A percentile compares a stretch with the other conserved stretches of the same genome.
Conservation (phyloP, 2,113 vertebrate species). For the Neotoma lepida region DNA sequence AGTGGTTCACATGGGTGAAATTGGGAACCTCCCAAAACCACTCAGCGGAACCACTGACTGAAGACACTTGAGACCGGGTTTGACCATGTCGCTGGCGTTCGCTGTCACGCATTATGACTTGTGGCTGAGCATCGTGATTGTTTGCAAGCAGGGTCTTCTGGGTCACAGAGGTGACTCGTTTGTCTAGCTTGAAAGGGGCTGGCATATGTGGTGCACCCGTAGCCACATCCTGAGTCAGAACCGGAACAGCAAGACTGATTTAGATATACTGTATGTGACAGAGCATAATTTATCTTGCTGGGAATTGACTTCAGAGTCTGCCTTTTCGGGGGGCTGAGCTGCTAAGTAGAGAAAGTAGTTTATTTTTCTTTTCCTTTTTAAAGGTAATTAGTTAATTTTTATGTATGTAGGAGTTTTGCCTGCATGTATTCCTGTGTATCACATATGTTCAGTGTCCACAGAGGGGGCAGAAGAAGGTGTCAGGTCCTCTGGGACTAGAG, state of each 20-base stretch:
- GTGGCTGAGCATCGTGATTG: not conserved
- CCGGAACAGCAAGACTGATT: not conserved
- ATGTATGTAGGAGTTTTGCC: not conserved
- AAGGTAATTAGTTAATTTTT: not conserved
- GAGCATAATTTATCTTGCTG: not conserved
- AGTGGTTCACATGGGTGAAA: not conserved
- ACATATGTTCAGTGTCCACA: not conserved
- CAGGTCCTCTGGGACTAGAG: not conserved
- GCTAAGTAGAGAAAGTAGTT: not conserved
- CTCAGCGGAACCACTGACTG: not conserved
- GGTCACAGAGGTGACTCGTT: not conserved
- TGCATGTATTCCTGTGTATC: not conserved
- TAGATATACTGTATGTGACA: not conserved
- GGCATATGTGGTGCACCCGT: not conserved
- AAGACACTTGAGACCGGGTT: not conserved
- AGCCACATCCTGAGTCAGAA: constrained; percentile 36
- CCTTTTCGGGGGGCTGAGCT: not conserved
- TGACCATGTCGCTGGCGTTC: rapidly evolving
- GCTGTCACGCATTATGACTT: not conserved
- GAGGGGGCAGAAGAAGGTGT: not conserved
- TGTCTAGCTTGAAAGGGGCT: not conserved
- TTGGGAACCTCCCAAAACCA: not conserved
- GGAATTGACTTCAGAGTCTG: not conserved
- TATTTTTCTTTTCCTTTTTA: not conserved
- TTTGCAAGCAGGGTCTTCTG: not conserved